Evolutionary conservation across 2,113 vertebrate genomes (phyloP).

Genomic region (Opisthocomus hoazin): DNA sequence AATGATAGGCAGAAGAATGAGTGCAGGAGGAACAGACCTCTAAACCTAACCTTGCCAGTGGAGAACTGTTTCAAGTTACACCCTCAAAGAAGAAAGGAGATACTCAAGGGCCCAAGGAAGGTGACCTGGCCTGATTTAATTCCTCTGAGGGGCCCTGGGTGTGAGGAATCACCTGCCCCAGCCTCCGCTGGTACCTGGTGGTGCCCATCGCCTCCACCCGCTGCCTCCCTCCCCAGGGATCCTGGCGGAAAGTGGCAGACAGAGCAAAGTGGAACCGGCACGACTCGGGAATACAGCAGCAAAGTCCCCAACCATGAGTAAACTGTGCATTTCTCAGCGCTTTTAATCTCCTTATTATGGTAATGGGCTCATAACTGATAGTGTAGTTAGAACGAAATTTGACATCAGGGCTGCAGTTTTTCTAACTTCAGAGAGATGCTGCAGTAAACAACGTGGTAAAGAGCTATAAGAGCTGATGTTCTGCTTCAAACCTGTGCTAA

Average conservation of each 20-base stretch:
- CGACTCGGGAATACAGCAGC: not conserved
- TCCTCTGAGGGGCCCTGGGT: not conserved
- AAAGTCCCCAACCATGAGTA: not conserved
- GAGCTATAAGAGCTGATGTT: conserved; percentile 18
- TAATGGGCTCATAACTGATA: conserved; percentile 55
- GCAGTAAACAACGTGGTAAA: conserved; percentile 54
- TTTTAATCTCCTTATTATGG: conserved; percentile 59
- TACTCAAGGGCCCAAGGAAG: not conserved
- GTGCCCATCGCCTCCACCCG: not conserved
- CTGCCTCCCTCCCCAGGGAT: not conserved
- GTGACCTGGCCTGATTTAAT: not conserved
- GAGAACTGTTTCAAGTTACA: not conserved
- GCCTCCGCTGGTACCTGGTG: not conserved
- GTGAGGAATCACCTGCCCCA: not conserved
- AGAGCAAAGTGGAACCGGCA: not conserved
- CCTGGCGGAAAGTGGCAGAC: not conserved
- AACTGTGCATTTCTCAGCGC: not conserved
- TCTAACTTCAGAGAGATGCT: conserved; percentile 43
- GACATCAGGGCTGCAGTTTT: conserved; percentile 37
- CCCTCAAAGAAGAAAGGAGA: not conserved
- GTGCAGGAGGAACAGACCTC: not conserved
- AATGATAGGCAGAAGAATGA: not conserved
- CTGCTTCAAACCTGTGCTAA: conserved; percentile 24
- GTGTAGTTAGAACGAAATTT: conserved; percentile 58
- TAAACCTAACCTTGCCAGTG: not conserved